A percentile compares a stretch with the other conserved stretches of the same genome.
phyloP scores from a whole-genome alignment of 2,888 invertebrate species.

The Drosophila colorata region DNA sequence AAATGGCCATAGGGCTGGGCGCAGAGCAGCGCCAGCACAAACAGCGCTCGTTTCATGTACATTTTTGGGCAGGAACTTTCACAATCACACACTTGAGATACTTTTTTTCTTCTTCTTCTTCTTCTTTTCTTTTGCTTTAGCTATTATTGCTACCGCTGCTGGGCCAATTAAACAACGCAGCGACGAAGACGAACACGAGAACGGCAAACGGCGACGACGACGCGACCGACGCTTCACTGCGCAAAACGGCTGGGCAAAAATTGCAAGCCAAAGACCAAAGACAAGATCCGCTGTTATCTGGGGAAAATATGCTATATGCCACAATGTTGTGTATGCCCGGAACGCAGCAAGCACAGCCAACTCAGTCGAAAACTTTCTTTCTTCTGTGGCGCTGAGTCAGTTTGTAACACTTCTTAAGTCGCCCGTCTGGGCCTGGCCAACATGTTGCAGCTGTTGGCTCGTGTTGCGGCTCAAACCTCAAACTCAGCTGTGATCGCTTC shows the following conservation, averaged over 20 bases:
- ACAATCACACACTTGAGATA: slow-evolving; percentile 79
- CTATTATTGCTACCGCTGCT: slow-evolving; percentile 42
- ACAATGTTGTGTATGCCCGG: slow-evolving; percentile 8
- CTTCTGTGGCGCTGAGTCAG: slow-evolving; percentile 78
- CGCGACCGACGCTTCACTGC: slow-evolving; percentile 68
- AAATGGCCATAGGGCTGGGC: slow-evolving; percentile 76
- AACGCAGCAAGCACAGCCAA: slow-evolving; percentile 72
- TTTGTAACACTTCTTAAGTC: slow-evolving; percentile 83
- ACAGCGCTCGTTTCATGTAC: slow-evolving; percentile 77
- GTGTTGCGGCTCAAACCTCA: slow-evolving; percentile 5
- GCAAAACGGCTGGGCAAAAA: slow-evolving; percentile 51
- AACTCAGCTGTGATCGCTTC: slow-evolving; percentile 34
- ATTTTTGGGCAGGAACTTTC: slow-evolving; percentile 81
- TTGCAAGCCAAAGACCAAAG: slow-evolving; percentile 44
- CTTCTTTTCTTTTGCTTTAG: slow-evolving; percentile 10
- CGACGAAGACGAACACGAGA: slow-evolving; percentile 40
- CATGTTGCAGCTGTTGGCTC: slow-evolving; percentile 36
- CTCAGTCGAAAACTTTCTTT: slow-evolving; percentile 84
- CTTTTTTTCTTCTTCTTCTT: slow-evolving; percentile 33
- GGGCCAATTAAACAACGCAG: slow-evolving; percentile 73
- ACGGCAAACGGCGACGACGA: slow-evolving; percentile 5
- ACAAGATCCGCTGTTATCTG: slow-evolving; percentile 36
- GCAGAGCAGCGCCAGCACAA: slow-evolving; percentile 78
- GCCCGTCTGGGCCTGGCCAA: slow-evolving; percentile 44
- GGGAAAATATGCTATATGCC: not conserved